Evolutionary conservation across 2,888 invertebrate genomes (phyloP).

Genomic region (Synergus japonicus): DNA sequence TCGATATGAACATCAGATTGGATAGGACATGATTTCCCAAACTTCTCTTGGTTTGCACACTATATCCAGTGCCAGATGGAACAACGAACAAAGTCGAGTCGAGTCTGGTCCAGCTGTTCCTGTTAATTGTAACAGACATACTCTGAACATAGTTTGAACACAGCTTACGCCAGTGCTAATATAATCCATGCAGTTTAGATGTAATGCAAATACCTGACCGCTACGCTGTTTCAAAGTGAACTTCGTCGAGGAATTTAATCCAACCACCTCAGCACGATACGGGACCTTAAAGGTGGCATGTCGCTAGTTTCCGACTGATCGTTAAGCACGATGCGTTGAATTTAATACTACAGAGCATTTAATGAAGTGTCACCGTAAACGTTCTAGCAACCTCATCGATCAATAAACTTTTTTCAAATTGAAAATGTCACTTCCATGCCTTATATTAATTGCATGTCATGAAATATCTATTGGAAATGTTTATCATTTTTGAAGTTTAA

Average conservation of each 20-base stretch:
- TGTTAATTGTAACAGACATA: constrained; percentile 36
- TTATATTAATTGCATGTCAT: not conserved
- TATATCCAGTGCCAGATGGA: constrained; percentile 5
- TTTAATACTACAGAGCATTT: not conserved
- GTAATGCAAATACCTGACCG: constrained; percentile 39
- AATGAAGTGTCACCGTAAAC: not conserved
- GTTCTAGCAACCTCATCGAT: not conserved
- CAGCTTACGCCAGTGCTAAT: constrained; percentile 32
- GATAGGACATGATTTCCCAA: not conserved
- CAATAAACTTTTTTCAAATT: not conserved
- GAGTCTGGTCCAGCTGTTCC: constrained; percentile 34
- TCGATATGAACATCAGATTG: constrained; percentile 1
- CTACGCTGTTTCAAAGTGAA: constrained; percentile 29
- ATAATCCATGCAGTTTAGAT: constrained; percentile 34
- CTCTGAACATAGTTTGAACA: constrained; percentile 20
- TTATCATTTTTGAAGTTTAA: not conserved
- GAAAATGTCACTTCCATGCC: not conserved
- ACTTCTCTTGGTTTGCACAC: not conserved
- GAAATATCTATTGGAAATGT: not conserved
- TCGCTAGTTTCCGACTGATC: not conserved
- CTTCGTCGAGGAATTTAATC: constrained; percentile 28
- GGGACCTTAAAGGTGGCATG: constrained; percentile 30
- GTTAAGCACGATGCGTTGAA: not conserved
- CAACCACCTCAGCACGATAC: not conserved
- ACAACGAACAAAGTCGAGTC: constrained; percentile 37